Percentiles rank a stretch among this genome's conserved stretches.
Evolutionary conservation across 2,797 vertebrate species (phyloP).

Genomic region (Acanthornis magna): DNA sequence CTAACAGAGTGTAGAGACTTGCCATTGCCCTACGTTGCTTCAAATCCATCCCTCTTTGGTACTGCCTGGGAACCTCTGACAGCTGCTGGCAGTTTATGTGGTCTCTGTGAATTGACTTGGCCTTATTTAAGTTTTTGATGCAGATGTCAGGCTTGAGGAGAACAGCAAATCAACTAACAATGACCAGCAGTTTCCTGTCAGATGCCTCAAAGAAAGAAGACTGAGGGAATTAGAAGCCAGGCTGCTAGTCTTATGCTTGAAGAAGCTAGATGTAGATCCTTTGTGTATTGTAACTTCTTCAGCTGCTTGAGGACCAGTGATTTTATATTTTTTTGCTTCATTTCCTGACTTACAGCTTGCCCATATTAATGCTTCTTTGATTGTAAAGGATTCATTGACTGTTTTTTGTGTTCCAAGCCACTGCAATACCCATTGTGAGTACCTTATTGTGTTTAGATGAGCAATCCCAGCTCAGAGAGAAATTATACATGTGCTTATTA

Average conservation of each 20-base stretch:
- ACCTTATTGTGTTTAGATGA: fast-evolving
- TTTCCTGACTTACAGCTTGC: not conserved
- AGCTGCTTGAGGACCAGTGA: not conserved
- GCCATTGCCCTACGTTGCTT: not conserved
- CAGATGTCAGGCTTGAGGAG: not conserved
- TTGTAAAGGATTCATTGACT: not conserved
- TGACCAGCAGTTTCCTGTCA: not conserved
- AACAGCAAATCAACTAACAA: not conserved
- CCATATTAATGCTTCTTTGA: not conserved
- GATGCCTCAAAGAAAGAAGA: not conserved
- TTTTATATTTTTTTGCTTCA: not conserved
- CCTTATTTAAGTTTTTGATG: not conserved
- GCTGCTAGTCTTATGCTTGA: not conserved
- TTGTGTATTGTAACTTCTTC: not conserved
- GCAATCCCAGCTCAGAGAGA: not conserved
- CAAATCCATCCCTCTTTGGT: not conserved
- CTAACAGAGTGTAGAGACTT: not conserved
- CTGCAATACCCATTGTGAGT: not conserved
- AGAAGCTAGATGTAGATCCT: not conserved
- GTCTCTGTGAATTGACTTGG: not conserved
- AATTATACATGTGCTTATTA: not conserved
- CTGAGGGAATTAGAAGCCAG: not conserved
- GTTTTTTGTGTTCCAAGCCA: not conserved
- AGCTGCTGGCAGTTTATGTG: not conserved
- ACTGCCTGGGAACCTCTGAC: not conserved